Conservation (phyloP, 2,797 vertebrate genomes). For the Salmo trutta region DNA sequence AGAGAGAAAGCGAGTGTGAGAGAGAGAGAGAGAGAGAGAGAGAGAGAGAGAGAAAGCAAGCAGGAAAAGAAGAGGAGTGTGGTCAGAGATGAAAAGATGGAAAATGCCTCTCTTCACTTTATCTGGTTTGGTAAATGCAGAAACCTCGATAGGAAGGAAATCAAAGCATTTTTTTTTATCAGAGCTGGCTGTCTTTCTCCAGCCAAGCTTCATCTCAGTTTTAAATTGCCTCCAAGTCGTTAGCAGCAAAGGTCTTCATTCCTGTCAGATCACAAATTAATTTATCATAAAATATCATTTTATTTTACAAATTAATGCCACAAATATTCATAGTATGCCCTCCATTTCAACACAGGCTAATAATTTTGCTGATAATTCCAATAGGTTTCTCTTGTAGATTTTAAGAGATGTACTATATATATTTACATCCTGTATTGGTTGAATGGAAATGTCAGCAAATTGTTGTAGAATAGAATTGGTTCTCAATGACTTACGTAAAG, state of each 20-base stretch:
- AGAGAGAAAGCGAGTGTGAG: too few relatives aligned
- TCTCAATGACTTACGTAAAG: too few relatives aligned
- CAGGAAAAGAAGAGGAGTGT: too few relatives aligned
- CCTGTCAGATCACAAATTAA: constrained; percentile 48
- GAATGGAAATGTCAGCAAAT: too few relatives aligned
- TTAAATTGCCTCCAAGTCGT: constrained; percentile 53
- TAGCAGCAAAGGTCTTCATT: constrained; percentile 53
- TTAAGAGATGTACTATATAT: too few relatives aligned
- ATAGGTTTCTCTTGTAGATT: not conserved
- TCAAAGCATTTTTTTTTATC: constrained; percentile 50
- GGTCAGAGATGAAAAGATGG: not conserved
- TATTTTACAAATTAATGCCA: constrained; percentile 39
- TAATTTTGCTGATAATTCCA: not conserved
- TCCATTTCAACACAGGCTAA: constrained; percentile 1
- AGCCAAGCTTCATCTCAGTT: constrained; percentile 44
- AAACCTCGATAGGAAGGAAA: constrained; percentile 49
- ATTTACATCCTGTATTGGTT: not conserved
- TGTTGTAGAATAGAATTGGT: not conserved
- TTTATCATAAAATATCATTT: constrained; percentile 49
- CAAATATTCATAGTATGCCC: constrained; percentile 6
- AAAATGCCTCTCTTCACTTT: constrained; percentile 35
- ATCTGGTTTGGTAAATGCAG: constrained; percentile 46
- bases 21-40: too few relatives aligned
- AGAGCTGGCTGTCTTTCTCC: constrained; percentile 12
- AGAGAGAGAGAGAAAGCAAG: not conserved